phyloP scores from a whole-genome alignment of 2,888 invertebrate genomes.

The Ramazzottius varieornatus region DNA sequence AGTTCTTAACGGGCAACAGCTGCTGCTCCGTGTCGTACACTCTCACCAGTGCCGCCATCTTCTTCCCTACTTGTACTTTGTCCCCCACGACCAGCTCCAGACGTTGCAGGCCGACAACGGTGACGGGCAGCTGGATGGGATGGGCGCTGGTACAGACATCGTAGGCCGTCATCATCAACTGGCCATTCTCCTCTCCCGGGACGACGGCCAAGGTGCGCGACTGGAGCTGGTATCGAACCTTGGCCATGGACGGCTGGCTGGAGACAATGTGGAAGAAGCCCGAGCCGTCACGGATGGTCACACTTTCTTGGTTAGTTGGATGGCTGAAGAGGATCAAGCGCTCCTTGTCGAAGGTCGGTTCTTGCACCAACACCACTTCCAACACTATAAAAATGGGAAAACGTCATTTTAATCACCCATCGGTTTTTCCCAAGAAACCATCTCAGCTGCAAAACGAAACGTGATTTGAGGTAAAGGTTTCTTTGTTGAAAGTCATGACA shows the following conservation, averaged over 20 bases:
- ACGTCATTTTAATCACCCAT: too few species aligned
- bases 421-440: too few species aligned
- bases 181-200: background rate
- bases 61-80: background rate
- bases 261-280: slow-evolving; percentile 10
- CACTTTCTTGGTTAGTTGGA: background rate
- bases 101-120: background rate
- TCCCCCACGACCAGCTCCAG: background rate
- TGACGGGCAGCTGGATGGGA: background rate
- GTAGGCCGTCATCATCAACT: background rate
- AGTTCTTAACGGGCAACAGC: background rate
- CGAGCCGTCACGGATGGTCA: background rate
- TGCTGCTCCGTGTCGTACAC: background rate
- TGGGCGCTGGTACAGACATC: background rate
- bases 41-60: background rate
- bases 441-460: too few species aligned
- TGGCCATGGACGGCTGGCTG: slow-evolving; percentile 11
- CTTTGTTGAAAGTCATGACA: too few species aligned
- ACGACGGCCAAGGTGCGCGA: background rate
- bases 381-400: too few species aligned
- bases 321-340: background rate
- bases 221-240: background rate
- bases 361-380: background rate
- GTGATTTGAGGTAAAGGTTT: too few species aligned
- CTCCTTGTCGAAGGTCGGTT: background rate